Conservation (phyloP, 2,888 invertebrate genomes). For the Phaedon cochleariae region DNA sequence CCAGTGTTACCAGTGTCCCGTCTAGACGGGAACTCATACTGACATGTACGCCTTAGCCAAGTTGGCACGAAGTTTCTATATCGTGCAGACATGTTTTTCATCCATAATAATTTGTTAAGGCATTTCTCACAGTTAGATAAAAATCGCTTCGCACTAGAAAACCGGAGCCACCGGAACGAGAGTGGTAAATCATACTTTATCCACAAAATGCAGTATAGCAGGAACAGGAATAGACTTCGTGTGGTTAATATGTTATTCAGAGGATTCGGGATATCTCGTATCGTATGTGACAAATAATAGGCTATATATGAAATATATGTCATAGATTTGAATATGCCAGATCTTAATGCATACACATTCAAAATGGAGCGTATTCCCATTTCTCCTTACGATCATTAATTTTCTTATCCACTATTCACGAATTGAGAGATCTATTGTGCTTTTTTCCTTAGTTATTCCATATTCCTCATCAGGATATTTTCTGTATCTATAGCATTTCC, state of each 20-base stretch:
- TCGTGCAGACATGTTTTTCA: conserved; percentile 31
- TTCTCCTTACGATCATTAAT: no score
- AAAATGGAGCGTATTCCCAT: no score
- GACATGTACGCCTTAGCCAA: not conserved
- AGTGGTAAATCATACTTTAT: conserved; percentile 15
- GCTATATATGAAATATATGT: no score
- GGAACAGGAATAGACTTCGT: not conserved
- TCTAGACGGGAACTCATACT: not conserved
- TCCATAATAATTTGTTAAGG: conserved; percentile 24
- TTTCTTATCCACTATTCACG: no score
- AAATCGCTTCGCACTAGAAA: conserved; percentile 21
- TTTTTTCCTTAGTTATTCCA: no score
- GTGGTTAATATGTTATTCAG: not conserved
- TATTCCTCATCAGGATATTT: no score
- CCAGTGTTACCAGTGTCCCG: not conserved
- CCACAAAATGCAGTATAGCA: not conserved
- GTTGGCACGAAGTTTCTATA: conserved; percentile 24
- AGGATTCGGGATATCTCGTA: not conserved
- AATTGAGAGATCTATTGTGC: no score
- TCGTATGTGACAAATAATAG: no score
- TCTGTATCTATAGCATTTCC: no score
- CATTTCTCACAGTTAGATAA: conserved; percentile 22
- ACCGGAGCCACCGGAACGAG: conserved; percentile 5
- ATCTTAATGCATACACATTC: no score
- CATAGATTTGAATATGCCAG: no score